These are phyloP conservation scores for Hyposoter didymator DNA, from an alignment of 2,888 invertebrate species.

Conservation along the genomic window DNA sequence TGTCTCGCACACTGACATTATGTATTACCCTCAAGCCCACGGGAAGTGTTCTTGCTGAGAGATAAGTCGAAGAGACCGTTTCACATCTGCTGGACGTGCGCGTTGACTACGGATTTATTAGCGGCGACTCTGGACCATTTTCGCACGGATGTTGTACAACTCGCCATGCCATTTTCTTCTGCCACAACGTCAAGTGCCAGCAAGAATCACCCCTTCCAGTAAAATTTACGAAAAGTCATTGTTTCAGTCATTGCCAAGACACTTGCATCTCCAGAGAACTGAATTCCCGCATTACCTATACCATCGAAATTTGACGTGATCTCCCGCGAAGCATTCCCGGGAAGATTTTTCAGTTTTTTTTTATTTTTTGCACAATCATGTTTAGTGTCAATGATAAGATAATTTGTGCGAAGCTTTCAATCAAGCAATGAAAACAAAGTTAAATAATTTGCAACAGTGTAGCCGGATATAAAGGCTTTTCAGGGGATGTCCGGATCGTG, in stretches of 20 bases:
- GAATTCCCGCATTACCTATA: not conserved
- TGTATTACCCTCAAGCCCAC: constrained; percentile 45
- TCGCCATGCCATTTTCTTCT: not conserved
- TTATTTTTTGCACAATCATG: not conserved
- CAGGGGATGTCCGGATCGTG: constrained; percentile 15
- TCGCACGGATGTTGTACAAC: constrained; percentile 53
- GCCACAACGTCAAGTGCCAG: not conserved
- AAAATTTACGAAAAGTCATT: not conserved
- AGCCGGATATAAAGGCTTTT: not conserved
- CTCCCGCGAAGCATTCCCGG: too few relatives aligned
- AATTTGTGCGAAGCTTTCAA: not conserved
- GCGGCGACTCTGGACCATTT: constrained; percentile 63
- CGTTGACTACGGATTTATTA: constrained; percentile 69
- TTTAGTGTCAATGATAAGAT: not conserved
- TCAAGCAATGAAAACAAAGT: not conserved
- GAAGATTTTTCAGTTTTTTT: not conserved
- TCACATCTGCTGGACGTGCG: constrained; percentile 65
- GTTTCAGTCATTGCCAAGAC: not conserved
- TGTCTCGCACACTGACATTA: constrained; percentile 6
- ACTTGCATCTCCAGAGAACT: not conserved
- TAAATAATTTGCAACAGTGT: not conserved
- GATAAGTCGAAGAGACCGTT: constrained; percentile 57
- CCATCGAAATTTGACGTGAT: too few relatives aligned
- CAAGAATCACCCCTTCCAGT: not conserved
- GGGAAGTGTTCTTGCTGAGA: constrained; percentile 49